These are phyloP conservation scores for Panthera uncia DNA, from an alignment of 2,113 vertebrate genomes.

Conservation along the genomic window DNA sequence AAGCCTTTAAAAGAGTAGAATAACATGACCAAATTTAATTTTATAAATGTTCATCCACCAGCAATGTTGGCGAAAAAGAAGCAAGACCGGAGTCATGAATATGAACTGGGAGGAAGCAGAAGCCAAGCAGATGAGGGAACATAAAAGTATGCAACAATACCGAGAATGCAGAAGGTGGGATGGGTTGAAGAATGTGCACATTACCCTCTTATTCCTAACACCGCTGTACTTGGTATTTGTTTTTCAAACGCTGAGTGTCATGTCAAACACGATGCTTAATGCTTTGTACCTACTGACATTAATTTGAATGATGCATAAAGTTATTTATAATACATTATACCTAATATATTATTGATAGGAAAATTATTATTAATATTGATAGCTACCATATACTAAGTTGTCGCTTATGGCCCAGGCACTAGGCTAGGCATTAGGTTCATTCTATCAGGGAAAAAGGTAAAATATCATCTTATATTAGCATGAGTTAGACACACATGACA, in stretches of 20 bases:
- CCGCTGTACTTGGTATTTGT: not conserved
- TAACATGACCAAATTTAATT: not conserved
- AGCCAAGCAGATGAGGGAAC: not conserved
- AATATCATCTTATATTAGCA: not conserved
- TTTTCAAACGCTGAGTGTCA: not conserved
- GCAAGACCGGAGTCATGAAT: not conserved
- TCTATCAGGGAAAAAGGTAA: not conserved
- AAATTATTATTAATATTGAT: not conserved
- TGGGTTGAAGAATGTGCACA: fast-evolving
- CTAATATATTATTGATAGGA: not conserved
- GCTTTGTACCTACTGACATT: not conserved
- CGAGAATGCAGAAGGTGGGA: not conserved
- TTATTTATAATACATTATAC: not conserved
- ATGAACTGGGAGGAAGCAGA: not conserved
- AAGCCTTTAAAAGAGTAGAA: not conserved
- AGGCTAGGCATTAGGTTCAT: not conserved
- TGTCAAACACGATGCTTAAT: not conserved
- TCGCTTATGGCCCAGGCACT: not conserved
- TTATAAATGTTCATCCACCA: not conserved
- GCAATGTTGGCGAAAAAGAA: not conserved
- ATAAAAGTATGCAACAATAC: not conserved
- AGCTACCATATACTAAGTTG: not conserved
- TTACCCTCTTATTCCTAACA: not conserved
- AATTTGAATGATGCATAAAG: not conserved
- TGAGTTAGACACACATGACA: not conserved